Conservation (phyloP, 1,140 invertebrate species). For the Apolygus lucorum region DNA sequence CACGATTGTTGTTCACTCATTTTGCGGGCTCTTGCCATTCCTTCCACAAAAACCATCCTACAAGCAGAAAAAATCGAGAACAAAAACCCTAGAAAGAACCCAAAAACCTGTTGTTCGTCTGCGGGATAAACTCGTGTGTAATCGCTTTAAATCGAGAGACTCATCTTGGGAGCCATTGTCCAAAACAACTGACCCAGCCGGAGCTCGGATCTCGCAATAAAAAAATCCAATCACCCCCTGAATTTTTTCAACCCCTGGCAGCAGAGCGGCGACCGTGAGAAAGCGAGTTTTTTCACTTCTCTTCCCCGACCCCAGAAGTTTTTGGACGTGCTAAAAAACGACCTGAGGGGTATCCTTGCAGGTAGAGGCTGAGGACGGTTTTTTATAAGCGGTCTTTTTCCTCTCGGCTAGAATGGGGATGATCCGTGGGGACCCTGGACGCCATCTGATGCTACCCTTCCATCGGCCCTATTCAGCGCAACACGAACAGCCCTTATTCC, state of each 20-base stretch:
- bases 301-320: constrained; percentile 5
- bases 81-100: background rate
- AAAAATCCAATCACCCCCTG: constrained; percentile 14
- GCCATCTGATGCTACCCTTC: constrained; percentile 23
- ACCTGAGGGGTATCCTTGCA: constrained; percentile 3
- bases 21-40: no score
- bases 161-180: constrained; percentile 19
- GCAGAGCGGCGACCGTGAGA: constrained; percentile 5
- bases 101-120: constrained; percentile 6
- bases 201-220: constrained; percentile 9
- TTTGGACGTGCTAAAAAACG: constrained; percentile 23
- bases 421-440: constrained; percentile 14
- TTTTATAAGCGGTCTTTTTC: background rate
- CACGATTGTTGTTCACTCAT: no score
- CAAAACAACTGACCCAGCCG: constrained; percentile 23
- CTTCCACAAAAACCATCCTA: no score
- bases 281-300: constrained; percentile 13
- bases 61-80: background rate
- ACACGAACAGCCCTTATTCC: constrained; percentile 17
- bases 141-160: constrained; percentile 4
- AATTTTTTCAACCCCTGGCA: background rate
- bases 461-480: constrained; percentile 15
- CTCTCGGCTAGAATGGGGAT: constrained; percentile 1
- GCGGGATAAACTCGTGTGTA: constrained; percentile 15
- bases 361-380: constrained; percentile 2